Base-by-base conservation (phyloP, 2,113 vertebrate species). In the Alethe diademata region DNA sequence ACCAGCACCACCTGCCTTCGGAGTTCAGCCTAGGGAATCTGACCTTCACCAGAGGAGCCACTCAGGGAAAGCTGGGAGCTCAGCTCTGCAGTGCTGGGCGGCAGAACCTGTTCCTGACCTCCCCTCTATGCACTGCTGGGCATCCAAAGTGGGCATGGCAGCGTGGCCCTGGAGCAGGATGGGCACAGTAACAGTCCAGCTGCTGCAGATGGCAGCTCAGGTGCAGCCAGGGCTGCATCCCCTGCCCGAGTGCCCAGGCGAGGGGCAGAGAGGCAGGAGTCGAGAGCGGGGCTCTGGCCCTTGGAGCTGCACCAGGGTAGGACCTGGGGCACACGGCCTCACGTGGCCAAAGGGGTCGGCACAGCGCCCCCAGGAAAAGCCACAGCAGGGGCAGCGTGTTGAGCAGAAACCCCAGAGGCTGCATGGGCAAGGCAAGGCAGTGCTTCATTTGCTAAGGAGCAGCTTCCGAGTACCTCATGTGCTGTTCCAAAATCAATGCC, bases 241-340 rank as follows among this genome's bases (percentile, higher is more conserved):
- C 45, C 24, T 26, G 47, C 51, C 51, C 0, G 6, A 8, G 5
- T 13, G 57, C 36, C 23, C 2, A 14, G 18, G 43, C 0, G 3
- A 14, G 12, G 26, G 29, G 25, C 47, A 24, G 23, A 48, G 47
- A 25, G 47, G 45, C 45, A 47, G 45, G 20, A 47, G 45, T 47
- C 45, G 25, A n/a, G 53, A 69, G 45, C 19, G 12, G 33, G 31
- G 47, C 48, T 19, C 42, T 1, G 18, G 56, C 25, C 48, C 2
- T 43, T 8, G 20, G 28, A 90, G 62, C 38, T 60, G 38, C 12
- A 4, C 33, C 61, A 29, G 53, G 38, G 28, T 7, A 33, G 38
- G 60, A 38, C 53, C 45, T 16, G 0, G 11, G 26, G 45, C 45
- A 53, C 0, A 45, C 0, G 2, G 19, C 23, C 69, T 24, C 23